Conservation (phyloP, 2,888 invertebrate species). For the Orgyia antiqua region DNA sequence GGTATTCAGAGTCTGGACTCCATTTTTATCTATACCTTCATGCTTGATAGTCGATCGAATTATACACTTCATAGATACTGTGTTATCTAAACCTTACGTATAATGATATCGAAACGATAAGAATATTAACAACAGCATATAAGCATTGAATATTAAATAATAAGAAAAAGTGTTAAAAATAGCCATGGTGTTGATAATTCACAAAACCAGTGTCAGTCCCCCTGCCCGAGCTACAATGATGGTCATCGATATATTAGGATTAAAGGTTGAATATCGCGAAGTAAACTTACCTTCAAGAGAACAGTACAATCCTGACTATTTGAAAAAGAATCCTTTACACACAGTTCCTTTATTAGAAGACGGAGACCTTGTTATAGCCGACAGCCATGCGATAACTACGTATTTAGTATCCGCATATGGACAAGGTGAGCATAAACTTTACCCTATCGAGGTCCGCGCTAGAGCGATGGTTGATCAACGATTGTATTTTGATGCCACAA, state of each 20-base stretch:
- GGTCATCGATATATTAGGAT: slow-evolving; percentile 29
- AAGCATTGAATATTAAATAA: no score
- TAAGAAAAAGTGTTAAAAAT: not conserved
- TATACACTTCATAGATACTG: not conserved
- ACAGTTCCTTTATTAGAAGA: slow-evolving; percentile 45
- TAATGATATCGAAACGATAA: not conserved
- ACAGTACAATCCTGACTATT: slow-evolving; percentile 32
- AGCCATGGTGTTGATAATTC: slow-evolving; percentile 24
- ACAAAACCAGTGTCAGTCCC: slow-evolving; percentile 37
- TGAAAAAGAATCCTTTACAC: slow-evolving; percentile 42
- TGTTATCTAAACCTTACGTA: not conserved
- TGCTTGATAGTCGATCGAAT: not conserved
- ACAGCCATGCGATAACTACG: slow-evolving; percentile 43
- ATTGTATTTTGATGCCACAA: slow-evolving; percentile 38
- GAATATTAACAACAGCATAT: not conserved
- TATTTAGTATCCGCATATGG: slow-evolving; percentile 39
- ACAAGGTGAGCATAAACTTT: slow-evolving; percentile 23
- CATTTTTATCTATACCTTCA: no score
- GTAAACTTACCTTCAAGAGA: slow-evolving; percentile 32
- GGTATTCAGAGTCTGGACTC: no score
- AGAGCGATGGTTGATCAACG: slow-evolving; percentile 37
- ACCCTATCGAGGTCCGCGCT: slow-evolving; percentile 30
- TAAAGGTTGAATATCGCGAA: slow-evolving; percentile 31
- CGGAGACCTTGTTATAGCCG: slow-evolving; percentile 31
- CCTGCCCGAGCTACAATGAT: slow-evolving; percentile 38